These are phyloP conservation scores for Hydrotaea diabolus DNA, from an alignment of 2,888 invertebrate species.

Conservation along the genomic window DNA sequence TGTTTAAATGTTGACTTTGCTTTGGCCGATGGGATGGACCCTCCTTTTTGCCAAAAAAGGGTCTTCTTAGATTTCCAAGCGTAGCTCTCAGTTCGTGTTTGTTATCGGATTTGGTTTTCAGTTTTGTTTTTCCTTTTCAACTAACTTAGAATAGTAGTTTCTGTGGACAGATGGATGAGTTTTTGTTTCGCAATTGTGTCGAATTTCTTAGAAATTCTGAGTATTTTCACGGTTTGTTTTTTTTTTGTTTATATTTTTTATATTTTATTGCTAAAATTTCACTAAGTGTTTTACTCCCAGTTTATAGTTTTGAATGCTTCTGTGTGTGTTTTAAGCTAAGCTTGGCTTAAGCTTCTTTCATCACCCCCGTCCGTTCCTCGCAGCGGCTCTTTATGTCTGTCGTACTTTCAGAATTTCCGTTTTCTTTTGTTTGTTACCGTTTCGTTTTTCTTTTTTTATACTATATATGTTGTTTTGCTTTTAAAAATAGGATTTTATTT, in stretches of 20 bases:
- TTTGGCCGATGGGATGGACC: slow-evolving; percentile 1
- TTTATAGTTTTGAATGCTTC: slow-evolving; percentile 34
- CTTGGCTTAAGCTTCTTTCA: slow-evolving; percentile 63
- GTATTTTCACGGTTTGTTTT: slow-evolving; percentile 57
- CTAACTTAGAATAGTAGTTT: slow-evolving; percentile 55
- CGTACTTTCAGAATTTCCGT: slow-evolving; percentile 46
- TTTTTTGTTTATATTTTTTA: no score
- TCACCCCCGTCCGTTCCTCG: slow-evolving; percentile 43
- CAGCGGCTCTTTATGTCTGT: slow-evolving; percentile 31
- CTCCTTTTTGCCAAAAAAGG: slow-evolving; percentile 9
- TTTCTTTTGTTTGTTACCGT: slow-evolving; percentile 42
- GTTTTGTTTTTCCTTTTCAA: slow-evolving; percentile 41
- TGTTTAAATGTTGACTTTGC: slow-evolving; percentile 17
- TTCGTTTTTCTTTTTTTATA: no score
- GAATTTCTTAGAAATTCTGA: slow-evolving; percentile 67
- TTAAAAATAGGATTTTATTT: slow-evolving; percentile 51
- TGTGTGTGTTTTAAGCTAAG: slow-evolving; percentile 57
- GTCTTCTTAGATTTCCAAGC: slow-evolving; percentile 33
- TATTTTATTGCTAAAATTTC: slow-evolving; percentile 65
- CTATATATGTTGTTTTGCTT: slow-evolving; percentile 46
- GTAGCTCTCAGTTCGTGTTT: slow-evolving; percentile 24
- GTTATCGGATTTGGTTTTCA: slow-evolving; percentile 11
- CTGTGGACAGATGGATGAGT: slow-evolving; percentile 67
- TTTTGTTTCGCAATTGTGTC: slow-evolving; percentile 33
- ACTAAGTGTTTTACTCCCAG: slow-evolving; percentile 58